These are phyloP conservation scores for Sesia bembeciformis DNA, from an alignment of 2,888 invertebrate species.

Conservation along the genomic window DNA sequence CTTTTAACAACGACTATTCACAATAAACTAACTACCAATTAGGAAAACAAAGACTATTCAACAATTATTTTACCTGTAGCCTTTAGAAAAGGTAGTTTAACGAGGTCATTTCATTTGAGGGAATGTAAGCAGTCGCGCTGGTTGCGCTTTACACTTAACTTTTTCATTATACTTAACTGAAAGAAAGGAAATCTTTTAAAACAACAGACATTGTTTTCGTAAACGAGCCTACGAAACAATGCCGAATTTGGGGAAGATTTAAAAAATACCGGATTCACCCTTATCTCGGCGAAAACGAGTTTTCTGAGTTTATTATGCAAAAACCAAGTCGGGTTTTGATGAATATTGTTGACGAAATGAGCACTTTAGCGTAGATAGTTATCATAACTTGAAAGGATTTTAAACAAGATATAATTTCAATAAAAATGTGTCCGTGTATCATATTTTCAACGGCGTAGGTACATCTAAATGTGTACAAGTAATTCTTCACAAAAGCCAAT, in stretches of 20 bases:
- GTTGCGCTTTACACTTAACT: slow-evolving; percentile 9
- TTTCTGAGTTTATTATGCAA: slow-evolving; percentile 23
- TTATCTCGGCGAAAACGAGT: slow-evolving; percentile 27
- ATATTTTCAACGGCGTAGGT: too few species aligned
- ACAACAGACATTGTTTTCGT: slow-evolving; percentile 25
- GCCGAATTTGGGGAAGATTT: slow-evolving; percentile 12
- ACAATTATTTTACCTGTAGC: background rate
- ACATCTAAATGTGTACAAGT: too few species aligned
- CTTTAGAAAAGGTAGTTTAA: background rate
- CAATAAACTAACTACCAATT: too few species aligned
- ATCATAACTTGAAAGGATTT: too few species aligned
- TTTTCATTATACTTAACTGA: slow-evolving; percentile 16
- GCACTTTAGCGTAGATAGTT: background rate
- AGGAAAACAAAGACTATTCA: too few species aligned
- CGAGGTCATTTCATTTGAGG: background rate
- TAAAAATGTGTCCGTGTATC: too few species aligned
- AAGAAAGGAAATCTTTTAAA: slow-evolving; percentile 16
- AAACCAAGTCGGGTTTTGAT: slow-evolving; percentile 19
- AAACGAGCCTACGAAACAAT: slow-evolving; percentile 9
- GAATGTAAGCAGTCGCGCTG: background rate
- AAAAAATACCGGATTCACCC: slow-evolving; percentile 17
- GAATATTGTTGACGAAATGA: slow-evolving; percentile 9
- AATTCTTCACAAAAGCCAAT: too few species aligned
- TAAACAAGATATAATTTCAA: too few species aligned
- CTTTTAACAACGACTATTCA: too few species aligned